These are phyloP conservation scores for Calephelis nemesis DNA, from an alignment of 1,140 invertebrate genomes.

Conservation along the genomic window DNA sequence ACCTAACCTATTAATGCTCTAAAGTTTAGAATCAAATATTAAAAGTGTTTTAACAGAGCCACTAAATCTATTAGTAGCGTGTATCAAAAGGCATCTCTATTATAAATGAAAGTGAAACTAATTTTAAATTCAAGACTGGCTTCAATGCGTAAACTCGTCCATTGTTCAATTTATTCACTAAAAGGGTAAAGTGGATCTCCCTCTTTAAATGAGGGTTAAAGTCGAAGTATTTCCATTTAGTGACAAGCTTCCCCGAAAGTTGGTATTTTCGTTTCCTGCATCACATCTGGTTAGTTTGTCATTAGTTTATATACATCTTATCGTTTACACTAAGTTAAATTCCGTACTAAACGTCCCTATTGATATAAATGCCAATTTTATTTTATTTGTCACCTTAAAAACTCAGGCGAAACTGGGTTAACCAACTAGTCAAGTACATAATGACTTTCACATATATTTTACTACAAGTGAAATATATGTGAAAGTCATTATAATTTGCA, in stretches of 20 bases:
- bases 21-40: too few species aligned
- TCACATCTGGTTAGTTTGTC: neutral
- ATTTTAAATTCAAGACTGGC: conserved; percentile 38
- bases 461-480: too few species aligned
- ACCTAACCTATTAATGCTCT: too few species aligned
- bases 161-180: conserved; percentile 44
- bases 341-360: too few species aligned
- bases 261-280: neutral
- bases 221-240: conserved; percentile 21
- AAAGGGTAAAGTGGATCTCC: conserved; percentile 39
- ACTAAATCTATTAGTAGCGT: conserved; percentile 1
- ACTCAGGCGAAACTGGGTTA: too few species aligned
- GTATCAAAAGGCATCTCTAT: conserved; percentile 29
- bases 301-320: too few species aligned
- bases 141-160: conserved; percentile 38
- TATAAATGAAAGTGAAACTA: conserved; percentile 36
- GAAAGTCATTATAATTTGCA: too few species aligned
- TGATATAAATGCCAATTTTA: too few species aligned
- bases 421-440: too few species aligned
- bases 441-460: too few species aligned
- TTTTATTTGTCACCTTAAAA: too few species aligned
- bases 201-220: conserved; percentile 28
- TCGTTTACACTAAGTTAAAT: too few species aligned
- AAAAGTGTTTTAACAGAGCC: neutral
- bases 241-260: conserved; percentile 1